Conservation (phyloP, 2,797 vertebrate genomes). For the Mormyrops attenuatus region DNA sequence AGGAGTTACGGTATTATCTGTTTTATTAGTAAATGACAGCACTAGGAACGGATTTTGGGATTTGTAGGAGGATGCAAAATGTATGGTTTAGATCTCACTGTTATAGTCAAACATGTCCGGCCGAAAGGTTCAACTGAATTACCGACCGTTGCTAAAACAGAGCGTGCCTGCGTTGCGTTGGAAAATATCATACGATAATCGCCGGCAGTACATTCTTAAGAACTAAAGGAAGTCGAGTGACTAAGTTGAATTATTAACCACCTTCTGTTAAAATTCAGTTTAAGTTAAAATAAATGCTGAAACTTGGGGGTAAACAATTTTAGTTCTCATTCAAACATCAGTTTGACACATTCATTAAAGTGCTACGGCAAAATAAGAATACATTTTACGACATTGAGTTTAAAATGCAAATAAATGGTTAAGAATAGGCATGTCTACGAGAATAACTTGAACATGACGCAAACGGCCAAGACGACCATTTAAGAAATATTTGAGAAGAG, state of each 20-base stretch:
- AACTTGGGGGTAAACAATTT: background rate
- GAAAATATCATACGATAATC: background rate
- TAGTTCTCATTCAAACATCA: background rate
- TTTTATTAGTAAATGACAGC: background rate
- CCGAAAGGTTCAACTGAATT: background rate
- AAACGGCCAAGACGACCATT: background rate
- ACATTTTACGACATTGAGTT: background rate
- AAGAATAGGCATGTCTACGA: background rate
- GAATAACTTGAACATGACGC: constrained; percentile 8
- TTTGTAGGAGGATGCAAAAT: background rate
- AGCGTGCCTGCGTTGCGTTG: background rate
- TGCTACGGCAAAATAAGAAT: background rate
- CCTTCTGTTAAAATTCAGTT: constrained; percentile 11
- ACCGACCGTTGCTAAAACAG: background rate
- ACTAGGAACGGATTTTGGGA: background rate
- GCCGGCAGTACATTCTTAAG: background rate
- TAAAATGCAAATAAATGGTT: background rate
- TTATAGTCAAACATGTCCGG: background rate
- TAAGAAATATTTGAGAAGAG: constrained; percentile 10
- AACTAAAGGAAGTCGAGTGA: background rate
- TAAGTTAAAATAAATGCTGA: background rate
- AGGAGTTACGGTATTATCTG: background rate
- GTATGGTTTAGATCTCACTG: background rate
- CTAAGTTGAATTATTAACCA: constrained; percentile 21
- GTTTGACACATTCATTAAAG: background rate